Evolutionary conservation across 2,113 vertebrate genomes (phyloP), one percentile per base, ranked within the genome.

Genomic region (Antigone vipio): DNA sequence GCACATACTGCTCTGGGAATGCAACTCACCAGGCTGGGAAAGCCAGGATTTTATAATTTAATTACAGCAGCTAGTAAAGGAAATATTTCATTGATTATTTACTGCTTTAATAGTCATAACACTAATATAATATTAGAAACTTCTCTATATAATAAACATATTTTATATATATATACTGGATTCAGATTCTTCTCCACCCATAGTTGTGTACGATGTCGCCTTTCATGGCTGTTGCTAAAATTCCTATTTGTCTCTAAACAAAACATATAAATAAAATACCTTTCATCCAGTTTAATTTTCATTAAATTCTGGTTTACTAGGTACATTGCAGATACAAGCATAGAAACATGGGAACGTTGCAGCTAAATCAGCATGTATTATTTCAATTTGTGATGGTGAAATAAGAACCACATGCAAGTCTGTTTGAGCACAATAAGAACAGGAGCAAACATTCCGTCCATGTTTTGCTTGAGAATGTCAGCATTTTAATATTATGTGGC

Each of bases 341-440:
- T 10, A 73, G 49, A 38, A 72, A 93, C 22, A 11, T 17, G 22
- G 24, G 34, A 90, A 76, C 19, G n/a, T 15, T 83, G n/a, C 52
- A 74, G 59, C 29, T 63, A 85, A 93, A 92, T 85, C 92, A 67
- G n/a, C 6, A 0, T 44, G 45, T 44, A 42, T 83, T 89, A 63
- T 90, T 95, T 85, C 88, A 55, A 22, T 92, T 93, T 77, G 47
- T 71, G 55, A 73, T 49, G 72, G 78, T 63, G 44, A 67, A 90
- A 60, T 77, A 72, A 85, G 55, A 89, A 63, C 42, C 24, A 62
- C 2, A 2, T 52, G 49, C 67, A 79, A 88, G 32, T 73, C 78
- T 93, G 85, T 83, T 83, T 90, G 75, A 88, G 75, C 59, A 71
- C 49, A 75, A 56, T 92, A 94, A 96, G 71, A 81, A 80, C 9